Evolutionary conservation across 2,113 vertebrate species (phyloP), one percentile per base, ranked within the genome.

Genomic region (Lepus timidus): DNA sequence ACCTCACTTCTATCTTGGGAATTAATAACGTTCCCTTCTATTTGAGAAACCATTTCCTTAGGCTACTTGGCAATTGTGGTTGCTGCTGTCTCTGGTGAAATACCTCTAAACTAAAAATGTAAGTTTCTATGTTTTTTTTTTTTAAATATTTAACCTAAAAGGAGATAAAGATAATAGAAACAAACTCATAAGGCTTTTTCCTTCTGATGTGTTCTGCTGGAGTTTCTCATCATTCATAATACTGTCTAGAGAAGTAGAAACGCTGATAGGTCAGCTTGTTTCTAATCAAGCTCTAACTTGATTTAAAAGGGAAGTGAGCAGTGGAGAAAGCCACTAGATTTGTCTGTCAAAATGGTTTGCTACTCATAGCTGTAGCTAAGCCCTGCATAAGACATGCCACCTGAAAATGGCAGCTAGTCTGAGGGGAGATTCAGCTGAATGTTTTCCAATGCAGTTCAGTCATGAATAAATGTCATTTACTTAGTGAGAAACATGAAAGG

Each of bases 1-100:
- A 73, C 90, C 79, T 84, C 88, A 88, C 7, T 85, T 96, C 85
- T 96, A 81, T 90, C 85, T 84, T 93, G 51, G 89, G 80, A 96
- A 95, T 95, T 94, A 97, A 78, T 93, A 93, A 76, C 33, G 93
- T 91, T 95, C 52, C 74, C 78, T 93, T 88, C 92, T 95, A 85
- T 85, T 96, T 96, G 75, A 96, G 84, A 96, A 95, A 70, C 51
- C 83, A 92, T 91, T 90, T 95, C 79, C 85, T 93, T 36, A 39
- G 76, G 88, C 61, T 88, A 90, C 70, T 95, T 95, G 95, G 82
- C 74, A 91, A 93, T 86, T 79, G 17, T 51, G 67, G 75, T 79
- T 85, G 29, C 22, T 94, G 25, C 71, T 93, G 6, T 90, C 68
- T 88, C 87, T 52, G 84, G 22, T 88, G 64, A 96, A 97, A 97